Conservation (phyloP, 2,113 vertebrate species). For the Peromyscus californicus region DNA sequence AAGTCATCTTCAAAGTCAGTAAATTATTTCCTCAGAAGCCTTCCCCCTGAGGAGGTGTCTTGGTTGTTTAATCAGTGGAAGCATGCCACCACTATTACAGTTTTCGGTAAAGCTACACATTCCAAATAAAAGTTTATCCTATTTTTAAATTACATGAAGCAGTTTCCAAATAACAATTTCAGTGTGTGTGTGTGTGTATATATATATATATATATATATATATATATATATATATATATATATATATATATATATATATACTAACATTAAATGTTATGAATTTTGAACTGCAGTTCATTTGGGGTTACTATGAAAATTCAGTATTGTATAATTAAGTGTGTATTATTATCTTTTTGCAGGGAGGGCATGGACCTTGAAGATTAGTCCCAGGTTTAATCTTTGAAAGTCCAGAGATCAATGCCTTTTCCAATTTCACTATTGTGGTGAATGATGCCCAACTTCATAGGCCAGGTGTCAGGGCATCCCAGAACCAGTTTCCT, state of each 20-base stretch:
- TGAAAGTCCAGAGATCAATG: not conserved
- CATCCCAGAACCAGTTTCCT: not conserved
- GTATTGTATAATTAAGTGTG: not conserved
- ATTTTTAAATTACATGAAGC: slow-evolving; percentile 3
- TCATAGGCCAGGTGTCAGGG: not conserved
- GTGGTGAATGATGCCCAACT: not conserved
- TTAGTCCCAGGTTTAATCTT: not conserved
- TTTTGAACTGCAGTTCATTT: not conserved
- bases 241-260: not conserved
- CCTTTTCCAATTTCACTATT: not conserved
- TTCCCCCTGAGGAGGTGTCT: slow-evolving; percentile 30
- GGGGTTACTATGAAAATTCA: not conserved
- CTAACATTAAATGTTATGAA: not conserved
- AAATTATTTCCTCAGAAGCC: slow-evolving; percentile 31
- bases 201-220: no score
- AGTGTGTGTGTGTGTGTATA: no score
- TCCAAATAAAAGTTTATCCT: not conserved
- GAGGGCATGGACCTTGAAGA: rapidly evolving
- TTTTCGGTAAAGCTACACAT: slow-evolving; percentile 37
- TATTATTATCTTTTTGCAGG: not conserved
- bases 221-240: no score
- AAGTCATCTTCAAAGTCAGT: slow-evolving; percentile 60
- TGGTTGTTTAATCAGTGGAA: slow-evolving; percentile 44
- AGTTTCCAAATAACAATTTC: not conserved
- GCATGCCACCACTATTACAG: slow-evolving; percentile 22